Percentiles rank a stretch among this genome's conserved stretches.
phyloP scores from a whole-genome alignment of 2,888 invertebrate genomes.

The Gryllus longicercus region DNA sequence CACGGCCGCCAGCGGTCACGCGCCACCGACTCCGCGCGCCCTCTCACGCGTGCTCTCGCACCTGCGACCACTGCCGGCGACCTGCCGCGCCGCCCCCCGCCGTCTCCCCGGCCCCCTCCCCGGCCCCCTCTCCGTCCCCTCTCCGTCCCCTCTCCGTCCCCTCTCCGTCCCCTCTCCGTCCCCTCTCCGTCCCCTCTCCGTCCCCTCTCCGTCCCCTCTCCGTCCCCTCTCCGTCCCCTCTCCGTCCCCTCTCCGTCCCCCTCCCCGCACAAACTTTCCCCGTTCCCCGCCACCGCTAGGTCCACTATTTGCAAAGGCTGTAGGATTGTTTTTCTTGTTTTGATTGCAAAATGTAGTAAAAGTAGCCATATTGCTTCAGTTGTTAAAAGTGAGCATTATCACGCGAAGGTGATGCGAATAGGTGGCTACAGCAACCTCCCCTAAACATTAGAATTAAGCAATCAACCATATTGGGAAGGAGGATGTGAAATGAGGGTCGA shows the following conservation, averaged over 20 bases:
- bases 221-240: background rate
- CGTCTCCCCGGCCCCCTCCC: background rate
- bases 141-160: background rate
- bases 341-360: no score
- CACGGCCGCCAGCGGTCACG: background rate
- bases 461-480: no score
- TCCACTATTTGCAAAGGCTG: no score
- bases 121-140: background rate
- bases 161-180: background rate
- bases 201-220: background rate
- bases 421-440: no score
- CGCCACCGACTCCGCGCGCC: background rate
- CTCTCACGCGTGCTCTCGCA: background rate
- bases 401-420: no score
- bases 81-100: background rate
- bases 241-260: background rate
- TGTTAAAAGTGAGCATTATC: no score
- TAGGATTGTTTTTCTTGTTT: no score
- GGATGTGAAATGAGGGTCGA: no score
- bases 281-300: no score
- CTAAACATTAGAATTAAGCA: no score
- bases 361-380: no score
- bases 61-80: background rate
- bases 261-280: no score
- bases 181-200: background rate